Evolutionary conservation across 2,888 invertebrate genomes (phyloP).

Genomic region (Cryptophagus acutangulus): DNA sequence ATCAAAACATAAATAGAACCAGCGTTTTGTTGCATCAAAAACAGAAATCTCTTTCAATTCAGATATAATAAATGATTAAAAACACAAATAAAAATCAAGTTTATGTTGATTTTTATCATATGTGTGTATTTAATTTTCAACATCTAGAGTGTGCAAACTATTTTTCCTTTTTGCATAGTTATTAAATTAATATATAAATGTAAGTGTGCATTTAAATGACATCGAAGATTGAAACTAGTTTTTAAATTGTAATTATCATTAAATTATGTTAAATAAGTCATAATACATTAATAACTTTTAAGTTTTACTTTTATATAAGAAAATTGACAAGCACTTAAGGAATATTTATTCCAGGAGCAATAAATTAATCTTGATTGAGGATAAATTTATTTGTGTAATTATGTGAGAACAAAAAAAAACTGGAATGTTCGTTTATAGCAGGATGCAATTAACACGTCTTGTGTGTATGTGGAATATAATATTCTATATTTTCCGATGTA

Average conservation of each 20-base stretch:
- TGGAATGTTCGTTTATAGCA: slow-evolving; percentile 7
- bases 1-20: slow-evolving; percentile 40
- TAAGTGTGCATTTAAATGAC: too few species aligned
- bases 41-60: slow-evolving; percentile 36
- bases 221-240: slow-evolving; percentile 25
- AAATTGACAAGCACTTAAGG: slow-evolving; percentile 34
- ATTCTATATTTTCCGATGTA: too few species aligned
- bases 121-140: too few species aligned
- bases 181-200: too few species aligned
- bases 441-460: slow-evolving; percentile 28
- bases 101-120: slow-evolving; percentile 35
- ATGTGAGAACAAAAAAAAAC: background rate
- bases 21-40: slow-evolving; percentile 40
- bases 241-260: slow-evolving; percentile 32
- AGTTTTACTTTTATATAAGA: slow-evolving; percentile 30
- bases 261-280: slow-evolving; percentile 33
- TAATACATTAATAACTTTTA: slow-evolving; percentile 32
- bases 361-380: slow-evolving; percentile 30
- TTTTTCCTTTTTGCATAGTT: background rate
- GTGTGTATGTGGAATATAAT: too few species aligned
- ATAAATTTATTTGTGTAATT: background rate
- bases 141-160: background rate
- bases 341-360: slow-evolving; percentile 29
- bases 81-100: slow-evolving; percentile 5
- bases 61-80: slow-evolving; percentile 30